Evolutionary conservation across 1,140 invertebrate species (phyloP).

Genomic region (Pantala flavescens): DNA sequence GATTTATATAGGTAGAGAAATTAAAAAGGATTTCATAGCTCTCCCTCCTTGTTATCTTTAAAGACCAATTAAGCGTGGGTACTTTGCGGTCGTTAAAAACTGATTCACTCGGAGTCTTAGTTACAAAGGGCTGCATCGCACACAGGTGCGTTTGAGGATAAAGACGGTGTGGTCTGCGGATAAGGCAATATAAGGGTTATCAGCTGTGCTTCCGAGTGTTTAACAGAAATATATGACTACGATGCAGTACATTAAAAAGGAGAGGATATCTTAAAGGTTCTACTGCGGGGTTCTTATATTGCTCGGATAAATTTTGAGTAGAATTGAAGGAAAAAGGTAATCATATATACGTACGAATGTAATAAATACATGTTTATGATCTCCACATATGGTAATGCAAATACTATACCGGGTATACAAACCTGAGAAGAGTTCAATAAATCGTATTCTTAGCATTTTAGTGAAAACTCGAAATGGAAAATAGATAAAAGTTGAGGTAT

Average conservation of each 20-base stretch:
- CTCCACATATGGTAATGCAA: no score
- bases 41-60: slow-evolving; percentile 9
- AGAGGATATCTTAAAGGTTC: neutral
- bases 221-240: neutral
- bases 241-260: neutral
- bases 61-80: neutral
- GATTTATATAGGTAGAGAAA: neutral
- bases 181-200: neutral
- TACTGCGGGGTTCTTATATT: neutral
- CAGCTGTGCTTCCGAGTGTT: neutral
- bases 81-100: slow-evolving; percentile 6
- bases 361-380: no score
- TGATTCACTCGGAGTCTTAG: neutral
- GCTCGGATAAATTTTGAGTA: neutral
- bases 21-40: neutral
- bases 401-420: no score
- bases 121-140: neutral
- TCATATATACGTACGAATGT: no score
- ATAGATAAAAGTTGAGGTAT: no score
- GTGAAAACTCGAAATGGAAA: no score
- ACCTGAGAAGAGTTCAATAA: no score
- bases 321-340: no score
- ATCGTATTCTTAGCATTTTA: no score
- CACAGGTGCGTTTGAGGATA: neutral
- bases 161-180: neutral